Evolutionary conservation across 2,113 vertebrate species (phyloP), one percentile per base, ranked within the genome.

Genomic region (Lampris megalopsis): DNA sequence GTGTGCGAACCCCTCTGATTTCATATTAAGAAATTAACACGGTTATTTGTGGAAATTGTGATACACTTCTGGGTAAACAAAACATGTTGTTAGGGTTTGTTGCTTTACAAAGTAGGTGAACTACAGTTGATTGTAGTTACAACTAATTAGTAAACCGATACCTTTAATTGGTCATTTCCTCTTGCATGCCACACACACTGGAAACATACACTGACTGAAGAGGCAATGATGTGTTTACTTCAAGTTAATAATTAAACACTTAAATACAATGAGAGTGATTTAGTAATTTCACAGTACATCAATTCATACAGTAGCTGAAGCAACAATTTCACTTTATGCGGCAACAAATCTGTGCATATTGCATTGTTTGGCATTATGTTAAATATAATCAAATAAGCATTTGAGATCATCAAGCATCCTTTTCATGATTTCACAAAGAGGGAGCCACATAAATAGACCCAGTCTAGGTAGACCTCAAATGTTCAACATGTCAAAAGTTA

Each of bases 181-280:
- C 13, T 47, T 5, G 61, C 4, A 35, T 24, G 24, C 24, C 24
- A 24, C 24, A 24, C 24, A 58, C 6, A 57, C 45, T 35, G 54
- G 10, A 40, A 66, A 67, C 48, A 78, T n/a, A 45, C 50, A 73
- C 65, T 10, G 9, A 71, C n/a, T n/a, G 42, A 54, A 61, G 66
- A 54, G 75, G 63, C 52, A 76, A 68, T 62, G 68, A 8, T 71
- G 52, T 63, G 63, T 91, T 90, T 90, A 91, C 85, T 86, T 3
- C 56, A 45, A 81, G 83, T 38, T 83, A 82, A 40, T 42, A 88
- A 82, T 82, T 89, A 68, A 73, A 88, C 9, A 67, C 6, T 48
- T 71, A 36, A 0, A 3, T 53, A 82, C 52, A 82, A 5, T 65
- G 80, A n/a, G 73, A 42, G 71, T 38, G 24, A 9, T 60, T 54